A percentile compares a stretch with the other conserved stretches of the same genome.
Conservation (phyloP, 2,797 vertebrate species). For the Lagocephalus sceleratus region DNA sequence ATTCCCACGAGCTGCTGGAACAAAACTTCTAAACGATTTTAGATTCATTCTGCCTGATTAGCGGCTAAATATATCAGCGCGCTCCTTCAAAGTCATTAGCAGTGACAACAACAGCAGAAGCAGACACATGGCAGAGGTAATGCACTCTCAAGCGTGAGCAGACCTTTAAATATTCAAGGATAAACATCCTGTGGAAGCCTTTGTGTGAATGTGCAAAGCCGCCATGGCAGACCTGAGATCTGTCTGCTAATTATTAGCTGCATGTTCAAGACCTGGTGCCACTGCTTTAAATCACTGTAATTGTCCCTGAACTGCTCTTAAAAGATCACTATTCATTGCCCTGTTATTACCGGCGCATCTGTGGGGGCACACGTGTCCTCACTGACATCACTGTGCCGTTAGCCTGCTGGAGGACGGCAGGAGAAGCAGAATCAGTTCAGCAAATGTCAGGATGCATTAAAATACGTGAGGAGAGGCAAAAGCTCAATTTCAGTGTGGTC, state of each 20-base stretch:
- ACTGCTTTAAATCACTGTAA: slow-evolving; percentile 73
- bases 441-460: background rate
- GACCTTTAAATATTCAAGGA: slow-evolving; percentile 61
- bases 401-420: background rate
- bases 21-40: slow-evolving; percentile 65
- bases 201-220: slow-evolving; percentile 56
- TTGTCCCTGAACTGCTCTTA: slow-evolving; percentile 69
- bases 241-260: slow-evolving; percentile 65
- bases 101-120: slow-evolving; percentile 33
- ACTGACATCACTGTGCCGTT: slow-evolving; percentile 51
- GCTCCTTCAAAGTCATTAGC: slow-evolving; percentile 66
- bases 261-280: slow-evolving; percentile 46
- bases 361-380: slow-evolving; percentile 53
- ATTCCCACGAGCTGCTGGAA: slow-evolving; percentile 58
- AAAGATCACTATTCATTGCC: slow-evolving; percentile 67
- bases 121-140: slow-evolving; percentile 34
- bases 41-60: slow-evolving; percentile 73
- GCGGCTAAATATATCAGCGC: slow-evolving; percentile 66
- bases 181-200: slow-evolving; percentile 47
- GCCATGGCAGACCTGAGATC: slow-evolving; percentile 39
- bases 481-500: no score
- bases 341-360: slow-evolving; percentile 76
- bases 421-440: background rate
- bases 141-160: slow-evolving; percentile 15
- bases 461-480: no score